Conservation (phyloP, 2,113 vertebrate species). For the Tragelaphus scriptus region DNA sequence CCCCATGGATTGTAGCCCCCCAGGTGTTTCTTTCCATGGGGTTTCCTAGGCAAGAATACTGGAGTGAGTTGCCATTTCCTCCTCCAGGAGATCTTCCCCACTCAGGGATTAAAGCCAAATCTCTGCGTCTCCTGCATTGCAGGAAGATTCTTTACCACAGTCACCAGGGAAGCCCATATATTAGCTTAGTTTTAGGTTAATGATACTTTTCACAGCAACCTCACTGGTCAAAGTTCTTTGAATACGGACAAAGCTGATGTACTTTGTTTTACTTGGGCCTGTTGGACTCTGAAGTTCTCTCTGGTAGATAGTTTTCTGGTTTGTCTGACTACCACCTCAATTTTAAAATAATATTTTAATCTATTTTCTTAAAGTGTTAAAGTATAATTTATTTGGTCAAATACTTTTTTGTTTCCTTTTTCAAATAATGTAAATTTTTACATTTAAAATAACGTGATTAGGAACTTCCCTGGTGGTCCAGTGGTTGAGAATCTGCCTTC, state of each 20-base stretch:
- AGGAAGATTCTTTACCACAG: background rate
- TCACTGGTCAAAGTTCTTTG: background rate
- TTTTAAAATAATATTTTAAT: constrained; percentile 3
- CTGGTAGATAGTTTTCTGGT: background rate
- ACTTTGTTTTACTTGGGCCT: background rate
- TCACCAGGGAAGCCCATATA: background rate
- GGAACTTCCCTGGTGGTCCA: background rate
- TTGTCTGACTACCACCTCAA: background rate
- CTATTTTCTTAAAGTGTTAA: background rate
- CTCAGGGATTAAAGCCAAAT: background rate
- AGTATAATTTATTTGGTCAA: background rate
- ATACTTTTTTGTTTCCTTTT: background rate
- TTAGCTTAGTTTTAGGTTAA: background rate
- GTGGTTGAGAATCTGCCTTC: background rate
- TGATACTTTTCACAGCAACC: background rate
- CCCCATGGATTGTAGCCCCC: background rate
- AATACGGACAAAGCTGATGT: background rate
- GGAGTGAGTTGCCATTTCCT: background rate
- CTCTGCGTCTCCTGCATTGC: background rate
- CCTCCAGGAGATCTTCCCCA: background rate
- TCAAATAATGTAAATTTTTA: constrained; percentile 22
- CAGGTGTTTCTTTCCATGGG: background rate
- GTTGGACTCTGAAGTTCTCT: background rate
- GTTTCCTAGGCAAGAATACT: background rate
- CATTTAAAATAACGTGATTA: background rate